phyloP scores from a whole-genome alignment of 1,140 invertebrate genomes.

The Diplogasteroides magnus region DNA sequence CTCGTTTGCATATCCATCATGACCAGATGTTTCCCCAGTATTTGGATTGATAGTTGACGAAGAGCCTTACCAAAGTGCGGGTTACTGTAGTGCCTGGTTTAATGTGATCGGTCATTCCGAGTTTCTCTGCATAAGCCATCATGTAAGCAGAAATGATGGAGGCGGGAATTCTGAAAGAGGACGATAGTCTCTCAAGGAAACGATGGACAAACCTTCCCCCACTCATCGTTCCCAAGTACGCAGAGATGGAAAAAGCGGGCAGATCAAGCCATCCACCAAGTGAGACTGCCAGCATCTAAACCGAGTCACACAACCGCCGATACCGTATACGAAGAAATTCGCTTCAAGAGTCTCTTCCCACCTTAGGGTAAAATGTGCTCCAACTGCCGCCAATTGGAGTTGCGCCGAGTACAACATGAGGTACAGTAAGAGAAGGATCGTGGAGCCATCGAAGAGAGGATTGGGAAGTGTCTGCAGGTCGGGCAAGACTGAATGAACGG shows the following conservation, averaged over 20 bases:
- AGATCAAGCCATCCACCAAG: constrained; percentile 46
- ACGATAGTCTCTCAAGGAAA: no score
- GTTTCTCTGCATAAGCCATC: constrained; percentile 33
- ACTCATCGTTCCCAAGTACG: constrained; percentile 32
- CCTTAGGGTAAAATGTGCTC: constrained; percentile 49
- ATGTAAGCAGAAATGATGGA: constrained; percentile 39
- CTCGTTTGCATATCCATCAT: no score
- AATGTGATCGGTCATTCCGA: constrained; percentile 23
- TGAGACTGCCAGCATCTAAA: constrained; percentile 48
- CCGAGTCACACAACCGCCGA: background rate
- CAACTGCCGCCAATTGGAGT: constrained; percentile 44
- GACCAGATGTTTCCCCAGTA: no score
- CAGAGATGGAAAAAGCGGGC: constrained; percentile 41
- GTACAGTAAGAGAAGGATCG: constrained; percentile 21
- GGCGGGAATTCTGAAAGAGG: constrained; percentile 32
- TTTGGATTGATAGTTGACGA: no score
- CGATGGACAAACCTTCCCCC: no score
- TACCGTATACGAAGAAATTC: no score
- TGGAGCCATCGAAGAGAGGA: constrained; percentile 28
- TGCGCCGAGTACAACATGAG: constrained; percentile 49
- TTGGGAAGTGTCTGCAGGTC: constrained; percentile 27
- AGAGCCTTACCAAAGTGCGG: background rate
- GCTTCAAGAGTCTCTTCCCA: no score
- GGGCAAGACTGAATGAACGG: no score
- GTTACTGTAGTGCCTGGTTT: constrained; percentile 7